Evolutionary conservation across 2,797 vertebrate species (phyloP).

Genomic region (Anguilla megastoma): DNA sequence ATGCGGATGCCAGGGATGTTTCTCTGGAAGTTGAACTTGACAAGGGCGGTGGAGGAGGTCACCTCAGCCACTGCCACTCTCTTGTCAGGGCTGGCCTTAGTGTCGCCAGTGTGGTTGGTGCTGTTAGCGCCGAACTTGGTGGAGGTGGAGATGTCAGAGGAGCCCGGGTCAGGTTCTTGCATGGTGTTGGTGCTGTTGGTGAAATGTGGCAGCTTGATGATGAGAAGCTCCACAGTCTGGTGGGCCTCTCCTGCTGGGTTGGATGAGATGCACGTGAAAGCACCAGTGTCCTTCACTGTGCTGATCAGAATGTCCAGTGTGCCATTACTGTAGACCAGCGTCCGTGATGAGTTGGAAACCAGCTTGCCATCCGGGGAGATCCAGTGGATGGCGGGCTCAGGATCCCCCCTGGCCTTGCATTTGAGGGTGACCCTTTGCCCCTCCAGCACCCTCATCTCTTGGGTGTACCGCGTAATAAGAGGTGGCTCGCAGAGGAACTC

Average conservation of each 20-base stretch:
- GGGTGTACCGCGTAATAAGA: constrained; percentile 94
- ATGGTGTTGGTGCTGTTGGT: constrained; percentile 88
- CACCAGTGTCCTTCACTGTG: constrained; percentile 96
- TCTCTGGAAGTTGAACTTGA: constrained; percentile 97
- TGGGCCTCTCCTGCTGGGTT: constrained; percentile 96
- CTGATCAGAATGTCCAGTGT: constrained; percentile 96
- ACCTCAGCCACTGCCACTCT: constrained; percentile 90
- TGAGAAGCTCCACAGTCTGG: constrained; percentile 87
- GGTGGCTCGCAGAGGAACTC: constrained; percentile 97
- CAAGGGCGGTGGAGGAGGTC: constrained; percentile 87
- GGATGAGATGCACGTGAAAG: constrained; percentile 95
- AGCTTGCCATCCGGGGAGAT: constrained; percentile 95
- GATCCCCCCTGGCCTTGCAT: constrained; percentile 94
- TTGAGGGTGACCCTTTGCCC: constrained; percentile 91
- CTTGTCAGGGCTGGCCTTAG: constrained; percentile 89
- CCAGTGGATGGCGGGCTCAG: constrained; percentile 95
- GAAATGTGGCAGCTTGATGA: constrained; percentile 93
- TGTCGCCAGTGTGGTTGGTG: constrained; percentile 80
- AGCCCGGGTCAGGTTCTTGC: constrained; percentile 90
- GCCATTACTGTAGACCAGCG: constrained; percentile 87
- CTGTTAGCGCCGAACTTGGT: constrained; percentile 87
- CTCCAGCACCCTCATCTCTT: constrained; percentile 90
- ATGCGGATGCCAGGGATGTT: constrained; percentile 97
- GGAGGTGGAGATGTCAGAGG: constrained; percentile 95
- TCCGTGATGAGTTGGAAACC: constrained; percentile 91